Evolutionary conservation across 2,888 invertebrate genomes (phyloP).

Genomic region (Chloroclystis v-ata): DNA sequence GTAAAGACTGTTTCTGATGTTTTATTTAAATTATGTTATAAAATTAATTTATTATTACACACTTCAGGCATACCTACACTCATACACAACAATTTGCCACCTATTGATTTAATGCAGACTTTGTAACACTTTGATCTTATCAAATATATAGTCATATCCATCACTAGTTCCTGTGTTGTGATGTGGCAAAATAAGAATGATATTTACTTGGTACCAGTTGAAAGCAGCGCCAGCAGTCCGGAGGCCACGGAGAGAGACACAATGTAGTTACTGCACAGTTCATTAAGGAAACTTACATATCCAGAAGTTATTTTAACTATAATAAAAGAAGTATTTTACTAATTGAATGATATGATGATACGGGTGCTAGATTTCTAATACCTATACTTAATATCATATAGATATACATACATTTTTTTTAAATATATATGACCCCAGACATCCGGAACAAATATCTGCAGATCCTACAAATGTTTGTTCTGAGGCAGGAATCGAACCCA

Average conservation of each 20-base stretch:
- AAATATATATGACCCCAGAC: no score
- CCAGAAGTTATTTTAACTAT: no score
- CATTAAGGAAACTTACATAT: slow-evolving; percentile 37
- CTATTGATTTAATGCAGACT: slow-evolving; percentile 8
- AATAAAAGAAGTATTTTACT: no score
- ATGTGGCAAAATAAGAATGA: slow-evolving; percentile 32
- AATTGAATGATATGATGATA: no score
- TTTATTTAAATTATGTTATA: slow-evolving; percentile 60
- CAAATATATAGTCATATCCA: background rate
- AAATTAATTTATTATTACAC: slow-evolving; percentile 48
- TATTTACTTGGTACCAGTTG: slow-evolving; percentile 88
- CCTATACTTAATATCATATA: no score
- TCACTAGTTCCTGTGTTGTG: slow-evolving; percentile 4
- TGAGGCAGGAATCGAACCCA: no score
- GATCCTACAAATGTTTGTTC: no score
- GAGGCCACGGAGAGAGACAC: slow-evolving; percentile 93
- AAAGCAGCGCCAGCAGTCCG: slow-evolving; percentile 94
- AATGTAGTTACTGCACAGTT: slow-evolving; percentile 86
- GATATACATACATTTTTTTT: background rate
- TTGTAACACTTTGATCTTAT: slow-evolving; percentile 21
- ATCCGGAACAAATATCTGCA: no score
- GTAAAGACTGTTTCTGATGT: slow-evolving; percentile 54
- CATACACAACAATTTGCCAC: slow-evolving; percentile 31
- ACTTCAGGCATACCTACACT: slow-evolving; percentile 23
- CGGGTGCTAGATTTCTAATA: no score